A percentile compares a stretch with the other conserved stretches of the same genome.
Conservation (phyloP, 2,888 invertebrate genomes). For the Drosophila siamana region DNA sequence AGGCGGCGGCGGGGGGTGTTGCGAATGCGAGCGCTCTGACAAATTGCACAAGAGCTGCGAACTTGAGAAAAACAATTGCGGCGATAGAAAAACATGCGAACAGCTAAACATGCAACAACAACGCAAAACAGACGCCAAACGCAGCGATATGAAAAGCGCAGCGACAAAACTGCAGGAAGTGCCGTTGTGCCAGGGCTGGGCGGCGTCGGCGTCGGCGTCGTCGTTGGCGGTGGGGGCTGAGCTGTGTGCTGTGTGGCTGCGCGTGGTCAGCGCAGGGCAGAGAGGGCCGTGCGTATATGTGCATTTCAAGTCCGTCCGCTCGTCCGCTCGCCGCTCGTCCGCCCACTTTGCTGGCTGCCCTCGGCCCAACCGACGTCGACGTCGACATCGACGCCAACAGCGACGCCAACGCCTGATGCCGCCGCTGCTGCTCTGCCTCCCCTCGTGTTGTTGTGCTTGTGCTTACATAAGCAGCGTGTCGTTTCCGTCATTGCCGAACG, state of each 20-base stretch:
- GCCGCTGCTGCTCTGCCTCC: no score
- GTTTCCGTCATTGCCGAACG: constrained; percentile 69
- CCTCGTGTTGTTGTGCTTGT: constrained; percentile 27
- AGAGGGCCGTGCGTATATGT: constrained; percentile 62
- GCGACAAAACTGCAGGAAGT: constrained; percentile 69
- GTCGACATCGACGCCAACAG: no score
- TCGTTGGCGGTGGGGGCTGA: background rate
- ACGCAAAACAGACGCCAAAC: constrained; percentile 39
- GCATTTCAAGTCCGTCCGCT: constrained; percentile 39
- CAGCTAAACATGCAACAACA: constrained; percentile 37
- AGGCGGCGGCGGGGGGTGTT: background rate
- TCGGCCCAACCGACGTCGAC: no score
- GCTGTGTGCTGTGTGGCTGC: no score
- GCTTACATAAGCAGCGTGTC: constrained; percentile 72
- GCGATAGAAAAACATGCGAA: constrained; percentile 75
- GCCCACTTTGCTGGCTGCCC: constrained; percentile 19
- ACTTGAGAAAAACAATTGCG: constrained; percentile 74
- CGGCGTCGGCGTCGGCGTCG: no score
- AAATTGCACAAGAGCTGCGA: constrained; percentile 74
- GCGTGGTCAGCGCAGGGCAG: background rate
- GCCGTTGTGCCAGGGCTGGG: background rate
- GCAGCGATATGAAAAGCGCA: constrained; percentile 54
- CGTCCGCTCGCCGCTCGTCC: constrained; percentile 32
- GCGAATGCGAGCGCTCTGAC: constrained; percentile 47
- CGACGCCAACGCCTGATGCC: background rate